Evolutionary conservation across 2,113 vertebrate genomes (phyloP).

Genomic region (Excalfactoria chinensis): DNA sequence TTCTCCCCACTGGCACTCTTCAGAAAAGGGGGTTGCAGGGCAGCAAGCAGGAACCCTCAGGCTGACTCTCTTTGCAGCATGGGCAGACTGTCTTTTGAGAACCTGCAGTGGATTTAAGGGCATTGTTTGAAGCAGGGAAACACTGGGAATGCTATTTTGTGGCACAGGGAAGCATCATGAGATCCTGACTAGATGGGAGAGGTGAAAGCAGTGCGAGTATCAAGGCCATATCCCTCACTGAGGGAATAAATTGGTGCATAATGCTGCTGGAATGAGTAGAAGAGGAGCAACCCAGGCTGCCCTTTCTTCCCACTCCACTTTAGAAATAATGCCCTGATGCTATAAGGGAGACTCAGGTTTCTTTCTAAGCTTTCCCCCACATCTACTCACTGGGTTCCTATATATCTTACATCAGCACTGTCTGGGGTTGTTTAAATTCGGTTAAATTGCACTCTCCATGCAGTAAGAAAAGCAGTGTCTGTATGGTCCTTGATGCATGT

Average conservation of each 20-base stretch:
- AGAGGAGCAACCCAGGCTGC: not conserved
- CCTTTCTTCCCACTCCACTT: not conserved
- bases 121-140: not conserved
- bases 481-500: constrained; percentile 29
- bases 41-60: not conserved
- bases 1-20: not conserved
- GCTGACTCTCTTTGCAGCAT: not conserved
- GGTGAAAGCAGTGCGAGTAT: not conserved
- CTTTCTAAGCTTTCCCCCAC: constrained; percentile 59
- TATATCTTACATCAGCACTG: constrained; percentile 52
- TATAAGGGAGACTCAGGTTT: constrained; percentile 48
- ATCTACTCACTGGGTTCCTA: constrained; percentile 50
- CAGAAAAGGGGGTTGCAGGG: not conserved
- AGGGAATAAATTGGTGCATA: not conserved
- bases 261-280: not conserved
- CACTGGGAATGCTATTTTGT: not conserved
- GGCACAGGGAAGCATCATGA: not conserved
- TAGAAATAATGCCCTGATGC: constrained; percentile 25
- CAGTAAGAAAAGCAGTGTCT: constrained; percentile 51
- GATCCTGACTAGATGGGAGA: not conserved
- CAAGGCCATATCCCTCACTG: not conserved
- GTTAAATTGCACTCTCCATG: constrained; percentile 57
- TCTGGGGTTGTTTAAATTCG: constrained; percentile 61
- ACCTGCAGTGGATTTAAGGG: not conserved
- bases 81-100: not conserved